Base-by-base conservation (phyloP, 2,113 vertebrate species). In the Fukomys damarensis region DNA sequence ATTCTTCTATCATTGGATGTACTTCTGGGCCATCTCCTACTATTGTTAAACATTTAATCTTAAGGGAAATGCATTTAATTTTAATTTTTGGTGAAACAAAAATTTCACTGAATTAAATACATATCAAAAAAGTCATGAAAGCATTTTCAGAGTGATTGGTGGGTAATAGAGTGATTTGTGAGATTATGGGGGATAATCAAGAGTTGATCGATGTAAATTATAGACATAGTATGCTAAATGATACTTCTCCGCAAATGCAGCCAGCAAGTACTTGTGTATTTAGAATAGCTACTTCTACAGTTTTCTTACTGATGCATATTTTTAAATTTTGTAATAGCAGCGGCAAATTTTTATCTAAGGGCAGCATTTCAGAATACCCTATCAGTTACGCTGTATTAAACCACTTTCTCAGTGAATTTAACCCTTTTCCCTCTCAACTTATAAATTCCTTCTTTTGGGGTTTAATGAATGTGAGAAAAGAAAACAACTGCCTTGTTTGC, bases 181-280 rank as follows among this genome's bases (percentile, higher is more conserved):
- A n/a, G 41, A 91, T 94, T 91, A 94, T 56, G 54, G 19, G 0
- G 11, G 11, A 86, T 91, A 96, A 97, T 97, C 97, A 97, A 86
- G 82, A 80, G 82, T 94, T 96, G 95, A 96, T 96, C 97, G 35
- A 94, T 56, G 82, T 96, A 95, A 97, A 97, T 96, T 97, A 96
- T 63, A 96, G 70, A 49, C 6, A 7, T 77, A 56, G 38, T 72
- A 52, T 63, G 61, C 26, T 92, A 86, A 96, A 94, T 97, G 96
- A 77, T 86, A 94, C 30, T 92, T 89, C 46, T 96, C 76, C 5
- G 65, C 65, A 89, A 94, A 54, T 89, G 11, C 41, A 94, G 91
- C 81, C 81, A 93, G 35, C 90, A 97, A 91, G 32, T 38, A 88
- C 3, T 83, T 82, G 0, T 96, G 43, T 74, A 54, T 82, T 93